phyloP scores from a whole-genome alignment of 2,888 invertebrate species.

The Lasioglossum zephyrum region DNA sequence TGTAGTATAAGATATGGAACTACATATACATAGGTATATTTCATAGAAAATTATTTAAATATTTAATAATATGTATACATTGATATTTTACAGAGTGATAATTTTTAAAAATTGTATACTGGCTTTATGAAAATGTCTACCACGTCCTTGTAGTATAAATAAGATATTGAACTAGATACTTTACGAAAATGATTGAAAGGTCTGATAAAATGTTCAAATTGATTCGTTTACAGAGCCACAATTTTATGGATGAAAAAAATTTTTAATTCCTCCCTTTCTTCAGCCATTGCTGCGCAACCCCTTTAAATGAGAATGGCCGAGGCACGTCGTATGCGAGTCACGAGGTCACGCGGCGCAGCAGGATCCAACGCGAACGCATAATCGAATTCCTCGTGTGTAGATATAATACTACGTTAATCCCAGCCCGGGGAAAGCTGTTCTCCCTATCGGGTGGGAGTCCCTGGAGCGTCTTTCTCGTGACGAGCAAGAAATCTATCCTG shows the following conservation, averaged over 20 bases:
- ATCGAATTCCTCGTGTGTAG: background rate
- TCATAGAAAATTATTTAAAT: no score
- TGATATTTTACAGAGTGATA: no score
- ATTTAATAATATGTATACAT: no score
- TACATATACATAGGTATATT: no score
- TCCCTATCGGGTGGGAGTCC: conserved; percentile 60
- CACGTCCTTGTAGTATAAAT: no score
- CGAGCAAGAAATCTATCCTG: conserved; percentile 34
- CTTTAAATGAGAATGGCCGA: background rate
- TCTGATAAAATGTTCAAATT: no score
- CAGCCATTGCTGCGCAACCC: background rate
- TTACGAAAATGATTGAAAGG: no score
- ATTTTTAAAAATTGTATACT: no score
- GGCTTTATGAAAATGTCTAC: no score
- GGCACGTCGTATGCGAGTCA: background rate
- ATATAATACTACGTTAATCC: conserved; percentile 43
- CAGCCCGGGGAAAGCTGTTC: conserved; percentile 31
- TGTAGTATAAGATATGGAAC: no score
- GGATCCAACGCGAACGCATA: background rate
- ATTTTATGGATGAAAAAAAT: background rate
- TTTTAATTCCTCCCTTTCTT: background rate
- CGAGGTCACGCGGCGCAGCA: background rate
- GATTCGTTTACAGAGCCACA: background rate
- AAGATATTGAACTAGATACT: no score
- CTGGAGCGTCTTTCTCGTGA: conserved; percentile 36